Percentiles rank a stretch among this genome's conserved stretches.
Evolutionary conservation across 2,888 invertebrate genomes (phyloP).

Genomic region (Embidobia sp.): DNA sequence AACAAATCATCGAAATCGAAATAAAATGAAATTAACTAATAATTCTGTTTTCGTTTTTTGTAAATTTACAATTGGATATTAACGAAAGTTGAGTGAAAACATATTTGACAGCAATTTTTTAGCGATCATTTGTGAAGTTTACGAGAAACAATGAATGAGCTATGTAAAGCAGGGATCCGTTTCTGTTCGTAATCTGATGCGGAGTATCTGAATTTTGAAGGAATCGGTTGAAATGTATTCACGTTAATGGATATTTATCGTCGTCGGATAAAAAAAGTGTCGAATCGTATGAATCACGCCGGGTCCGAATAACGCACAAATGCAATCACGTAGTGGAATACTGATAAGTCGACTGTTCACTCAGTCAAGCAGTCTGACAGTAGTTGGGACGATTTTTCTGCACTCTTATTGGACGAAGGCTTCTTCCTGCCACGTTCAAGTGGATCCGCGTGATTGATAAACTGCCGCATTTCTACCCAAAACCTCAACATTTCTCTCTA

Average conservation of each 20-base stretch:
- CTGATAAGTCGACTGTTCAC: conserved; percentile 48
- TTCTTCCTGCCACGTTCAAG: conserved; percentile 21
- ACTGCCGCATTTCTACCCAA: conserved; percentile 14
- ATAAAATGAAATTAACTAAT: too few species aligned
- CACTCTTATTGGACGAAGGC: conserved; percentile 29
- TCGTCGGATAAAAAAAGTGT: conserved; percentile 13
- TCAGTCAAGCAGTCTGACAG: conserved; percentile 43
- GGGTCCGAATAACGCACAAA: conserved; percentile 27
- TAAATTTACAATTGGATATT: too few species aligned
- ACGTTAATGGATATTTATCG: conserved; percentile 18
- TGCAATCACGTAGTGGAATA: conserved; percentile 43
- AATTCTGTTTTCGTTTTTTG: too few species aligned
- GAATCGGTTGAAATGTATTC: conserved; percentile 11
- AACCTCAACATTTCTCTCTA: background rate
- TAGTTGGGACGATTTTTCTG: conserved; percentile 31
- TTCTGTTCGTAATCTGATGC: too few species aligned
- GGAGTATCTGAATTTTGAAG: background rate
- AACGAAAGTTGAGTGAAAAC: too few species aligned
- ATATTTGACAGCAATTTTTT: too few species aligned
- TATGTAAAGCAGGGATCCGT: too few species aligned
- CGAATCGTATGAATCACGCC: conserved; percentile 27
- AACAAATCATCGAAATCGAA: too few species aligned
- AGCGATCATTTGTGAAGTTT: too few species aligned
- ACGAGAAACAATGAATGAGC: too few species aligned
- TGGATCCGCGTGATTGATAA: conserved; percentile 35